These are phyloP conservation scores for Trogon melanurus DNA, from an alignment of 2,113 vertebrate species.

Conservation along the genomic window DNA sequence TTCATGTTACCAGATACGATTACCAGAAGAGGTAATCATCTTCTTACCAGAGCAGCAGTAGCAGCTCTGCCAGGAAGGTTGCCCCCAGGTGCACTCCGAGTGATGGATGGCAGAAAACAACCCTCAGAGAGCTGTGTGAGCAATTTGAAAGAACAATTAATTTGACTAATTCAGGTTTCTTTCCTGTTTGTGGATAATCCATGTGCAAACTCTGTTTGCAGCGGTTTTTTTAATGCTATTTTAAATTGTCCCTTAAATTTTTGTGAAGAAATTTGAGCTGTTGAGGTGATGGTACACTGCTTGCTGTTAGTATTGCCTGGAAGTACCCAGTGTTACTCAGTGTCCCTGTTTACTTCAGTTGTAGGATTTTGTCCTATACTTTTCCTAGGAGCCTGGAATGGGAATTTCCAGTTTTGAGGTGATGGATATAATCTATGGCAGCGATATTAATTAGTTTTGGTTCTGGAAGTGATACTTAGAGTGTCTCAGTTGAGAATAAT, in stretches of 20 bases:
- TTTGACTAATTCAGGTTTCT: neutral
- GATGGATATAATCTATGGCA: neutral
- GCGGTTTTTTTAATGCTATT: neutral
- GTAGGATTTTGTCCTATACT: neutral
- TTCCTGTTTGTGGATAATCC: neutral
- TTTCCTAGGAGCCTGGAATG: neutral
- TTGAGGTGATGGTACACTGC: neutral
- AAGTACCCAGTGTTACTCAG: neutral
- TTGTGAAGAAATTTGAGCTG: neutral
- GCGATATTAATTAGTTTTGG: neutral
- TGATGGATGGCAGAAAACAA: neutral
- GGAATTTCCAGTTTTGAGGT: neutral
- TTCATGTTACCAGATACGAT: neutral
- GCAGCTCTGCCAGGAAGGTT: neutral
- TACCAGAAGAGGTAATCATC: neutral
- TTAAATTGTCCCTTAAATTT: neutral
- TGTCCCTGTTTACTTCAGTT: neutral
- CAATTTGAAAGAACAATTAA: neutral
- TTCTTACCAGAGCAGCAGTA: neutral
- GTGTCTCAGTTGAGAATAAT: neutral
- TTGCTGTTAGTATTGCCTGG: neutral
- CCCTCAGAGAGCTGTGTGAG: neutral
- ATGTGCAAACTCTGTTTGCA: neutral
- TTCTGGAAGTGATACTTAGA: neutral
- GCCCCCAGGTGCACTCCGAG: neutral